Evolutionary conservation across 2,113 vertebrate genomes (phyloP).

Genomic region (Pogonocichla stellata): DNA sequence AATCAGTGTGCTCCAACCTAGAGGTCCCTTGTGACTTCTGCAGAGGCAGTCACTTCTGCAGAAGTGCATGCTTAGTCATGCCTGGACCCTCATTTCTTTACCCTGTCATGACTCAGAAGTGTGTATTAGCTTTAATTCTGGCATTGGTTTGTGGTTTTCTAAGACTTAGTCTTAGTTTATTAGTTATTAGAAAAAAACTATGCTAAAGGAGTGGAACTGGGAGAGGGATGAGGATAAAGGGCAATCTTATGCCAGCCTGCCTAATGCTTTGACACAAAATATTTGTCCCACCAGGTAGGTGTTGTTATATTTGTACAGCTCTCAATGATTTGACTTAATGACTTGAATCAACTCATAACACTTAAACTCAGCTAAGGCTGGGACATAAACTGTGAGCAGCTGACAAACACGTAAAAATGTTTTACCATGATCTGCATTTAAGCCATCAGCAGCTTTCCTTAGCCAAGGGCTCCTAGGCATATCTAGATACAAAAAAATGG

Average conservation of each 20-base stretch:
- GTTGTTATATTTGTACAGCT: not conserved
- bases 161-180: not conserved
- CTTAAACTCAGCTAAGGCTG: not conserved
- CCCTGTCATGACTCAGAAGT: not conserved
- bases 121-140: not conserved
- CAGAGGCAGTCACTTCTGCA: not conserved
- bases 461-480: not conserved
- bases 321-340: not conserved
- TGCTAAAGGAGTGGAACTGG: not conserved
- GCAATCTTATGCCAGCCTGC: rapidly evolving
- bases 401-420: not conserved
- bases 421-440: not conserved
- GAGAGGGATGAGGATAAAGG: not conserved
- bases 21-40: not conserved
- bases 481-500: not conserved
- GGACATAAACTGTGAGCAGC: not conserved
- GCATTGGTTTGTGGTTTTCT: not conserved
- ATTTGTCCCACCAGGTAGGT: not conserved
- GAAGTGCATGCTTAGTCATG: not conserved
- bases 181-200: not conserved
- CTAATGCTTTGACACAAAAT: not conserved
- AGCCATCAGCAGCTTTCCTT: not conserved
- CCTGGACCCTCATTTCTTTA: not conserved
- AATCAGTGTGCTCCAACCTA: not conserved
- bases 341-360: not conserved